Conservation (phyloP, 2,797 vertebrate species). For the Diceros bicornis region DNA sequence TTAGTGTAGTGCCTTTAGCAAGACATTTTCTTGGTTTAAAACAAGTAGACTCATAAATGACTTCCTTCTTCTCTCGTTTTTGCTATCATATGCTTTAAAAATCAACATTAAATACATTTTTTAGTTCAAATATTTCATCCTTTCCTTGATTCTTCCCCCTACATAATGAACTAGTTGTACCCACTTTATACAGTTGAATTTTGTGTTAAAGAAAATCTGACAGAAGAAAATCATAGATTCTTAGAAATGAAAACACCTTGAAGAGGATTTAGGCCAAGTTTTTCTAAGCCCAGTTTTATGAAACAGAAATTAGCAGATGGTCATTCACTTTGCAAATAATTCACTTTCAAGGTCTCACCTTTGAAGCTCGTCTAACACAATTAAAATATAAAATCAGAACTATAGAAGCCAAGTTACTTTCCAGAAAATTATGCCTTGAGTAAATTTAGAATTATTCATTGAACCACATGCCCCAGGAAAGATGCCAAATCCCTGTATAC, state of each 20-base stretch:
- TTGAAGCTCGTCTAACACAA: background rate
- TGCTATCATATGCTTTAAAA: conserved; percentile 30
- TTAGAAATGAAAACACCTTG: background rate
- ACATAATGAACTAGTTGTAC: background rate
- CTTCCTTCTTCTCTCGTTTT: background rate
- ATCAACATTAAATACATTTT: conserved; percentile 27
- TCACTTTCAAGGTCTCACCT: background rate
- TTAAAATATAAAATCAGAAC: conserved; percentile 30
- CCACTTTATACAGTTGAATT: background rate
- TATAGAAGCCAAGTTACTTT: background rate
- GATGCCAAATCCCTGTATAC: background rate
- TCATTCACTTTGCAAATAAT: background rate
- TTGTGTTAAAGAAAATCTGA: background rate
- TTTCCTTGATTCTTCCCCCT: background rate
- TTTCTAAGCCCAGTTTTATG: conserved; percentile 45
- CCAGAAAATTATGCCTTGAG: conserved; percentile 26
- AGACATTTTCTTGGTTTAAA: conserved; percentile 47
- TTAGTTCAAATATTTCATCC: conserved; percentile 29
- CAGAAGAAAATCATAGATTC: background rate
- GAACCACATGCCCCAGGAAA: background rate
- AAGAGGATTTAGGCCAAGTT: background rate
- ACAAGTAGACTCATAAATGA: conserved; percentile 36
- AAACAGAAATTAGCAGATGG: background rate
- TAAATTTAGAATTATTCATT: conserved; percentile 34
- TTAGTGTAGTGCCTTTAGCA: background rate